Conservation (phyloP, 2,113 vertebrate genomes). For the Phaethornis superciliosus region DNA sequence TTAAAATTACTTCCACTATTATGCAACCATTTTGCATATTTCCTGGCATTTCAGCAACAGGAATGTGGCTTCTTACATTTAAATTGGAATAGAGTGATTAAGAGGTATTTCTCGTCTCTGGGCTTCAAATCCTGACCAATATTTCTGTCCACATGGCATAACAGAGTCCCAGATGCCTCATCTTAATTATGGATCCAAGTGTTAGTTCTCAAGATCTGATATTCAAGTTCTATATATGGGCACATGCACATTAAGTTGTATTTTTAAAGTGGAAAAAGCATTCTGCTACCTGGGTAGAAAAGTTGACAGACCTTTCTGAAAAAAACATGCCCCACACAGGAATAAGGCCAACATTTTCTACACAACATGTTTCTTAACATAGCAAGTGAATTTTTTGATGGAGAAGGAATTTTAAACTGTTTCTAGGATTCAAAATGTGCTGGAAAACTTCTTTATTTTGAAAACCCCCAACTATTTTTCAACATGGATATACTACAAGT, state of each 20-base stretch:
- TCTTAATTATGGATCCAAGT: not conserved
- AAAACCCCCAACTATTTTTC: not conserved
- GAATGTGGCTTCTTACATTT: not conserved
- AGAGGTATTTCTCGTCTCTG: not conserved
- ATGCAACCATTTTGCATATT: not conserved
- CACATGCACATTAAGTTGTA: not conserved
- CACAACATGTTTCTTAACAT: not conserved
- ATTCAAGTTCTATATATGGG: not conserved
- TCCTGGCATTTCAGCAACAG: not conserved
- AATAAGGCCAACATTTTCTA: not conserved
- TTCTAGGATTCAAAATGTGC: not conserved
- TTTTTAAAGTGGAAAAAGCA: not conserved
- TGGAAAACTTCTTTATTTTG: not conserved
- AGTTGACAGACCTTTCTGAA: not conserved
- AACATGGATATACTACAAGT: not conserved
- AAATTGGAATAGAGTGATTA: not conserved
- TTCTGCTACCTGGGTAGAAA: not conserved
- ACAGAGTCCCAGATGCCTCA: not conserved
- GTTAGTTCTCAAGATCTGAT: not conserved
- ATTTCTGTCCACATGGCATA: not conserved
- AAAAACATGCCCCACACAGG: not conserved
- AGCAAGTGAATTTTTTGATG: accelerated
- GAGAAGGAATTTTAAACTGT: not conserved
- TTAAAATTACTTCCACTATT: not conserved
- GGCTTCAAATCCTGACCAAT: not conserved